A percentile compares a stretch with the other conserved stretches of the same genome.
phyloP scores from a whole-genome alignment of 2,888 invertebrate species.

The Schrankia costaestrigalis region DNA sequence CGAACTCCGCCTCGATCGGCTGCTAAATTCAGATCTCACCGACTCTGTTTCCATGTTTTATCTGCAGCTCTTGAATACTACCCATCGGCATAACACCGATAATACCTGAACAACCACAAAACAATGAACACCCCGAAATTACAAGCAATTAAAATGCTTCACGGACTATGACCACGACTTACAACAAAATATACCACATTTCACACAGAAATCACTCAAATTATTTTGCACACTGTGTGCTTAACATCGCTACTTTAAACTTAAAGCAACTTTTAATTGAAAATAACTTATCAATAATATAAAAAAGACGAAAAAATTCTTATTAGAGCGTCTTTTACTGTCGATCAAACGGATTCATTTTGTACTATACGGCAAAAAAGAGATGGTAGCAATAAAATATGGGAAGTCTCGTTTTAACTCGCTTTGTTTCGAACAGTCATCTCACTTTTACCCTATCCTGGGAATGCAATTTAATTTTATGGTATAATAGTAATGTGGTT shows the following conservation, averaged over 20 bases:
- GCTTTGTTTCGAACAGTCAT: conserved; percentile 9
- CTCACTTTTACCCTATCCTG: conserved; percentile 9
- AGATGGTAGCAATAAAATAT: conserved; percentile 19
- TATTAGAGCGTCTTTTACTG: conserved; percentile 59
- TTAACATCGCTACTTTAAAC: conserved; percentile 9
- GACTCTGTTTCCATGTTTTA: conserved; percentile 94
- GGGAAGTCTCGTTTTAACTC: conserved; percentile 22
- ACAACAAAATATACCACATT: conserved; percentile 35
- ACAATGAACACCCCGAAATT: conserved; percentile 51
- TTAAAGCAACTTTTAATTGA: conserved; percentile 19
- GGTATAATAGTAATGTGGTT: conserved; percentile 22
- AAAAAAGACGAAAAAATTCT: conserved; percentile 47
- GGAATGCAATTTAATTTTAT: conserved; percentile 20
- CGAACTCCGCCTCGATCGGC: conserved; percentile 87
- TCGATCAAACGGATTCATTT: conserved; percentile 59
- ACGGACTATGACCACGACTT: conserved; percentile 50
- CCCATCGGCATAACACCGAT: conserved; percentile 57
- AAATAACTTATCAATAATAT: conserved; percentile 59
- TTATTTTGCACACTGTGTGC: conserved; percentile 12
- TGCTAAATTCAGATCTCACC: conserved; percentile 94
- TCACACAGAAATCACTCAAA: conserved; percentile 27
- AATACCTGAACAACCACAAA: conserved; percentile 53
- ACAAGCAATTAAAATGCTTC: conserved; percentile 70
- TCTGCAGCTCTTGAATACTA: conserved; percentile 41
- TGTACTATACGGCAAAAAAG: conserved; percentile 32